Evolutionary conservation across 2,113 vertebrate genomes (phyloP).

Genomic region (Sula dactylatra): DNA sequence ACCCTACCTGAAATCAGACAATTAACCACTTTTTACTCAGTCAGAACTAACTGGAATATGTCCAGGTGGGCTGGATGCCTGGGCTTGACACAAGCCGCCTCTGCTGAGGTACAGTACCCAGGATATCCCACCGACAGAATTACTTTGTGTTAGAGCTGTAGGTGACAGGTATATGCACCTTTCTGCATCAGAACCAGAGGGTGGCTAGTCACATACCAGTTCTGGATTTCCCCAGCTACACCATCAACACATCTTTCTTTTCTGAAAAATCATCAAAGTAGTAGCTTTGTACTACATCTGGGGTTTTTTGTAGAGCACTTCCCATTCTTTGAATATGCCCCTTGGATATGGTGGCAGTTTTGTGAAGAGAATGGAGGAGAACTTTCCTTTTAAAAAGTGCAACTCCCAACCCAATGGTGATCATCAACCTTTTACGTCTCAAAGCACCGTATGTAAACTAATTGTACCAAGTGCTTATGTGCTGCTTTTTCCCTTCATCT

Average conservation of each 20-base stretch:
- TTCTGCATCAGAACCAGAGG: neutral
- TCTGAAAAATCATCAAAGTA: neutral
- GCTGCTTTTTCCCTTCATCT: conserved; percentile 13
- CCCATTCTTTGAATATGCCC: neutral
- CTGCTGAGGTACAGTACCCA: neutral
- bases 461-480: neutral
- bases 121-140: neutral
- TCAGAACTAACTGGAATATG: neutral
- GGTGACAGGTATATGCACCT: rapidly evolving
- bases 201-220: neutral
- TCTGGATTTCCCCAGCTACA: neutral
- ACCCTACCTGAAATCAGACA: neutral
- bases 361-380: neutral
- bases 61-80: neutral
- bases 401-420: neutral
- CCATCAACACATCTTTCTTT: neutral
- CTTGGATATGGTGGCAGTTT: neutral
- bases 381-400: neutral
- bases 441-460: neutral
- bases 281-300: neutral
- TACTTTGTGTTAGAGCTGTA: neutral
- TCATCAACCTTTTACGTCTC: neutral
- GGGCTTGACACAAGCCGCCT: neutral
- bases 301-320: neutral
- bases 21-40: neutral